These are phyloP conservation scores for Neoarius graeffei DNA, from an alignment of 2,113 vertebrate species.

Conservation along the genomic window DNA sequence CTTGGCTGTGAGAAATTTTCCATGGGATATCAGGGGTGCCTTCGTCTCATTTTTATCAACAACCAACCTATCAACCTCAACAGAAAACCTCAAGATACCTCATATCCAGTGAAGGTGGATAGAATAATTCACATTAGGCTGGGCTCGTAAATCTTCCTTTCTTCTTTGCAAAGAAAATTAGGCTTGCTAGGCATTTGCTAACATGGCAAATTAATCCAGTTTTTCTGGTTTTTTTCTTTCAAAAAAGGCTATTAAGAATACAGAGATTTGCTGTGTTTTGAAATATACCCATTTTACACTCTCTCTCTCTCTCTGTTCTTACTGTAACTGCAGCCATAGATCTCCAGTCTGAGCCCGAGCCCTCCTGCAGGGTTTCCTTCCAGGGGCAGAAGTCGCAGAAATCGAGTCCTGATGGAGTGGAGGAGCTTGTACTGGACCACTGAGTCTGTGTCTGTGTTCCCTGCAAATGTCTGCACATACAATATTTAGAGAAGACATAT, in stretches of 20 bases:
- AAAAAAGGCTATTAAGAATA: too few species aligned
- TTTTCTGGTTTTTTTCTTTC: too few species aligned
- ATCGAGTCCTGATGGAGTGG: constrained; percentile 78
- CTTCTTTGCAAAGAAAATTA: neutral
- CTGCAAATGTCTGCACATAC: constrained; percentile 74
- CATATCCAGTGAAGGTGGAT: too few species aligned
- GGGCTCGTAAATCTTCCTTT: neutral
- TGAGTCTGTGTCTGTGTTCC: constrained; percentile 79
- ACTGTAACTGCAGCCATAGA: constrained; percentile 85
- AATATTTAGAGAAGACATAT: constrained; percentile 22
- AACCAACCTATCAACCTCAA: too few species aligned
- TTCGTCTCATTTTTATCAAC: too few species aligned
- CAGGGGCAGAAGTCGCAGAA: constrained; percentile 78
- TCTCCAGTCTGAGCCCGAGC: constrained; percentile 81
- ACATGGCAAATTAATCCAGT: neutral
- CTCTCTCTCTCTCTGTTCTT: constrained; percentile 61
- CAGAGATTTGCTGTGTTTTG: too few species aligned
- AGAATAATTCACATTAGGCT: neutral
- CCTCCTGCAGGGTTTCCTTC: constrained; percentile 74
- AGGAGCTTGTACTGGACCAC: constrained; percentile 80
- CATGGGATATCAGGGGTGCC: too few species aligned
- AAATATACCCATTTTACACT: neutral
- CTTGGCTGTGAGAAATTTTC: too few species aligned
- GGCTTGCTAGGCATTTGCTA: neutral
- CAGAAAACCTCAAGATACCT: too few species aligned